A percentile compares a stretch with the other conserved stretches of the same genome.
phyloP scores from a whole-genome alignment of 2,888 invertebrate species.

The Xanthostigma xanthostigma region DNA sequence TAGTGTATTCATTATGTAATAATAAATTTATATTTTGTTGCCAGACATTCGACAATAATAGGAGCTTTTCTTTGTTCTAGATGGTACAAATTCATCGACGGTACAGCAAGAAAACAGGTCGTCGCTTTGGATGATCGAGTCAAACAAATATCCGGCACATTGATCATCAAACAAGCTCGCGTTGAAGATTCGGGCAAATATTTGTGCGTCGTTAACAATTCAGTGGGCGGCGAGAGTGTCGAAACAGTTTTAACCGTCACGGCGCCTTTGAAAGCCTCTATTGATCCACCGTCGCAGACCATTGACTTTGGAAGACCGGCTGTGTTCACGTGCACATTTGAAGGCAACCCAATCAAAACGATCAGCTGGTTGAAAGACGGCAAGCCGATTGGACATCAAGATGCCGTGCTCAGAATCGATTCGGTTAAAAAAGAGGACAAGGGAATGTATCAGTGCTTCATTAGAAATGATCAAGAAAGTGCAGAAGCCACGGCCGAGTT shows the following conservation, averaged over 20 bases:
- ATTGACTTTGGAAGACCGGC: constrained; percentile 89
- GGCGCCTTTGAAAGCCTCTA: constrained; percentile 73
- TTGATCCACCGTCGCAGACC: constrained; percentile 82
- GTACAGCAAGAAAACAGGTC: constrained; percentile 72
- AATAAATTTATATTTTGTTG: no score
- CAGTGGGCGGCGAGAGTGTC: constrained; percentile 84
- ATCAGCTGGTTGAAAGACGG: constrained; percentile 90
- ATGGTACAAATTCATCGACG: constrained; percentile 89
- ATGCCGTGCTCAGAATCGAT: constrained; percentile 69
- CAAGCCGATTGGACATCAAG: constrained; percentile 67
- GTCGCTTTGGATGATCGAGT: constrained; percentile 80
- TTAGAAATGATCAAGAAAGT: constrained; percentile 83
- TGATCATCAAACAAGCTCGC: constrained; percentile 81
- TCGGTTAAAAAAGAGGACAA: constrained; percentile 87
- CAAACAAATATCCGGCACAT: constrained; percentile 83
- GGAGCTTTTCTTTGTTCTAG: constrained; percentile 45
- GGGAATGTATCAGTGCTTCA: constrained; percentile 95
- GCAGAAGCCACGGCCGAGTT: constrained; percentile 86
- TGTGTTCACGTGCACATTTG: constrained; percentile 78
- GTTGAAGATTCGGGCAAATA: constrained; percentile 92
- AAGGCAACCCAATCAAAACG: constrained; percentile 81
- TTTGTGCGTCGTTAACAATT: constrained; percentile 86
- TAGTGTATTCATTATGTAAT: no score
- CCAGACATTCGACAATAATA: no score
- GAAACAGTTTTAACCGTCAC: constrained; percentile 86